Evolutionary conservation across 64 coral and sea anemone genomes (phyloP), one percentile per base, ranked within the genome.

Genomic region (Trachythela sp.): DNA sequence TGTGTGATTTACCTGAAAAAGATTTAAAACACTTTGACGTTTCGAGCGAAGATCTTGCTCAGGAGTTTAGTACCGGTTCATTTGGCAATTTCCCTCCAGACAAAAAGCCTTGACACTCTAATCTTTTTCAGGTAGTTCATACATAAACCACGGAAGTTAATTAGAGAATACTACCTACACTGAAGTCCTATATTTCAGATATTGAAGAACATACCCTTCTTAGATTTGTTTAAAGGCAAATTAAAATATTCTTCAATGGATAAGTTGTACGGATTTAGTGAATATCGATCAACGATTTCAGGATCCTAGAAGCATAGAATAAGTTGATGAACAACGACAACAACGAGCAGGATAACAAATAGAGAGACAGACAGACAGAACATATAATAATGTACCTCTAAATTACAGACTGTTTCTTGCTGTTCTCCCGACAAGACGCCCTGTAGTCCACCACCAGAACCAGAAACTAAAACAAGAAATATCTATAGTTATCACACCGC

Each of bases 201-300:
- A 68, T 14, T 68, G 59, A 83, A 17, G 71, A 1, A 40, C 42
- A 0, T 41, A 93, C 92, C 92, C 87, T 54, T 86, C 30, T 48
- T 58, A 31, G 89, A 76, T 87, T 51, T 76, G 20, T 75, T 54
- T 24, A 86, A 20, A 13, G 13, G n/a, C 13, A 88, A 84, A 27
- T 90, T 93, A 30, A 93, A 93, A 59, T 93, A 93, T 87, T 93
- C 92, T 58, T 93, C 92, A 48, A 90, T 64, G 13, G 60, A 89
- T 29, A 93, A 60, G 2, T 58, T 18, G 36, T 50, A 54, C 8
- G 41, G 50, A 49, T 86, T 54, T 2, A 86, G 24, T 86, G 75
- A 80, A 80, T 80, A 35, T 9, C 13, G 32, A 37, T 80, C 38
- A n/a, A 80, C 75, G 75, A 80, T 80, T 11, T 80, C 75, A 17